Evolutionary conservation across 2,888 invertebrate species (phyloP).

Genomic region (Mesorhabditis belari): DNA sequence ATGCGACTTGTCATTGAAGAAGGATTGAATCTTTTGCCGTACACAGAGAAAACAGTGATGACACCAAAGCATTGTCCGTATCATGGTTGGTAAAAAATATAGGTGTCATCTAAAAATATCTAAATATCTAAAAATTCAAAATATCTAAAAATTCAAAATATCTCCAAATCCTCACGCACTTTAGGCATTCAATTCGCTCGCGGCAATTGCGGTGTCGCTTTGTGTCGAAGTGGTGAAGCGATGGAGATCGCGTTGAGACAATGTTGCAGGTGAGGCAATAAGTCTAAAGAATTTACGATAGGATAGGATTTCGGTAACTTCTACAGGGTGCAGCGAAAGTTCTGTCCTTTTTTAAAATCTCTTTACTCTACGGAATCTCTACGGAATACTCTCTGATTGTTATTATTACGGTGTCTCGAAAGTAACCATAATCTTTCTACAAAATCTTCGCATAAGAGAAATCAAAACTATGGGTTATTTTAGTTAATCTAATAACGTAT

Average conservation of each 20-base stretch:
- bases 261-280: conserved; percentile 83
- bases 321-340: too few relatives aligned
- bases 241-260: conserved; percentile 79
- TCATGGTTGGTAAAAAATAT: conserved; percentile 12
- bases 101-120: background rate
- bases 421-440: too few relatives aligned
- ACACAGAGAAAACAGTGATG: conserved; percentile 77
- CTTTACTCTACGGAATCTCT: too few relatives aligned
- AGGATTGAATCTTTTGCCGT: conserved; percentile 90
- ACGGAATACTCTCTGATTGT: too few relatives aligned
- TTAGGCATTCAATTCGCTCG: conserved; percentile 83
- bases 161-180: background rate
- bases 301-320: too few relatives aligned
- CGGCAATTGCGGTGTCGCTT: conserved; percentile 96
- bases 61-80: conserved; percentile 71
- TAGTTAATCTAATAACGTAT: too few relatives aligned
- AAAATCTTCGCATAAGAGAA: too few relatives aligned
- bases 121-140: background rate
- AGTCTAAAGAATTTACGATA: background rate
- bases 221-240: conserved; percentile 78
- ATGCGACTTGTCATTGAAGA: conserved; percentile 96
- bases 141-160: background rate
- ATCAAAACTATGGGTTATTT: too few relatives aligned
- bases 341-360: too few relatives aligned
- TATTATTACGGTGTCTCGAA: too few relatives aligned